A percentile compares a stretch with the other conserved stretches of the same genome.
Conservation (phyloP, 1,140 invertebrate genomes). For the Bombus soroeensis region DNA sequence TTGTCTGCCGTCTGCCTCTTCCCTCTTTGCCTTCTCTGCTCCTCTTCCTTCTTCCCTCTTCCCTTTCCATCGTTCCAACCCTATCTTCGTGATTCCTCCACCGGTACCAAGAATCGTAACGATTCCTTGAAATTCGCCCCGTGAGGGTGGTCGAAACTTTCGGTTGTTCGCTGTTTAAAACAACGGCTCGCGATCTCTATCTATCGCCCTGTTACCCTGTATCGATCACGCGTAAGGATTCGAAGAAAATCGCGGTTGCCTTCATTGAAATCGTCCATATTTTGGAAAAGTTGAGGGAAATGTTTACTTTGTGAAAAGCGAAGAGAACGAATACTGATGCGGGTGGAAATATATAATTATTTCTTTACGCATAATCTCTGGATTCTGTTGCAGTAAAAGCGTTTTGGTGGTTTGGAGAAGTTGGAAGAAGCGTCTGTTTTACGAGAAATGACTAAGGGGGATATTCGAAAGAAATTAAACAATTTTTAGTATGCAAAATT, state of each 20-base stretch:
- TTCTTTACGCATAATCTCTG: too few species aligned
- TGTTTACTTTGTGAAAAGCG: background rate
- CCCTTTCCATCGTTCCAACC: background rate
- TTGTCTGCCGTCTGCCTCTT: constrained; percentile 75
- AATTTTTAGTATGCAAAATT: too few species aligned
- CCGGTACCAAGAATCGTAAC: constrained; percentile 63
- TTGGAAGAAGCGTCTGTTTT: too few species aligned
- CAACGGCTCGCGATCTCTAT: constrained; percentile 38
- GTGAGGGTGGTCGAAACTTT: constrained; percentile 47
- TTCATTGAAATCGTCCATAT: too few species aligned
- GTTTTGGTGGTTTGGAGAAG: too few species aligned
- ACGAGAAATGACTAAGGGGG: too few species aligned
- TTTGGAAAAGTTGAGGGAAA: background rate
- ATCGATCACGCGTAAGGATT: constrained; percentile 36
- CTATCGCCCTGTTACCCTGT: background rate
- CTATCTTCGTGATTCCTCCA: constrained; percentile 41
- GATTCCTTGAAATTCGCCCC: constrained; percentile 60
- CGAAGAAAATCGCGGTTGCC: constrained; percentile 3
- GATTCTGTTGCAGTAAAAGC: too few species aligned
- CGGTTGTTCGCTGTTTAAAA: constrained; percentile 24
- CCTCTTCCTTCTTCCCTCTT: constrained; percentile 19
- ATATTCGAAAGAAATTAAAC: too few species aligned
- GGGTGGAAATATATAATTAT: too few species aligned
- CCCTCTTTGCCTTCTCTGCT: constrained; percentile 40
- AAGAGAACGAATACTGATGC: too few species aligned